These are phyloP conservation scores for Drosophila rhopaloa DNA, from an alignment of 1,140 invertebrate species.

Conservation along the genomic window DNA sequence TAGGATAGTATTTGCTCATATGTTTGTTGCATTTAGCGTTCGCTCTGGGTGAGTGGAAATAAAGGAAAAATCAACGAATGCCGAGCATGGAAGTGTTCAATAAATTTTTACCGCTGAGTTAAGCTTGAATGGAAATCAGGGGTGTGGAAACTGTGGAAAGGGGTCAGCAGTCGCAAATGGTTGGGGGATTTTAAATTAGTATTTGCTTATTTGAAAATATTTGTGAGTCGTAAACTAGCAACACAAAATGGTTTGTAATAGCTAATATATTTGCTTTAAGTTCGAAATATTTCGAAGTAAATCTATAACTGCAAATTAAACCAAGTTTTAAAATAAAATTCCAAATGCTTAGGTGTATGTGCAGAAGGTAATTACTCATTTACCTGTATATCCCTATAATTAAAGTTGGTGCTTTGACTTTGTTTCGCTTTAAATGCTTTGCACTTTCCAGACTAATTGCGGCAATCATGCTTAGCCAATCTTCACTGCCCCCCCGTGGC, in stretches of 20 bases:
- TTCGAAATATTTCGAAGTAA: no score
- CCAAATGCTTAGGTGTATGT: background rate
- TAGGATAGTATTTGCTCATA: constrained; percentile 45
- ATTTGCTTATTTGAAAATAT: constrained; percentile 38
- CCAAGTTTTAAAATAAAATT: no score
- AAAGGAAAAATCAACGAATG: constrained; percentile 52
- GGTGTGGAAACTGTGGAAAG: constrained; percentile 18
- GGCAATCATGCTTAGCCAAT: constrained; percentile 52
- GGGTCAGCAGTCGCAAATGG: background rate
- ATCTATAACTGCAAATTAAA: no score
- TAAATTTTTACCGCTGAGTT: constrained; percentile 54
- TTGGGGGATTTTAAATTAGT: constrained; percentile 35
- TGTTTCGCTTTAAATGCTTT: constrained; percentile 14
- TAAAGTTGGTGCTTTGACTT: constrained; percentile 22
- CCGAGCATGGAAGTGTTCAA: constrained; percentile 50
- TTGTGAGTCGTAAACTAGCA: background rate
- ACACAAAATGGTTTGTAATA: background rate
- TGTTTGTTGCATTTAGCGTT: constrained; percentile 53
- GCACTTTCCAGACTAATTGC: constrained; percentile 71
- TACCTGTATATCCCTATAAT: background rate
- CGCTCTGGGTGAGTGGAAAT: constrained; percentile 36
- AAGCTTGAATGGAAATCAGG: constrained; percentile 51
- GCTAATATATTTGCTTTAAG: no score
- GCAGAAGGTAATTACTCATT: constrained; percentile 2
- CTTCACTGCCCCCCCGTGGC: constrained; percentile 1